Evolutionary conservation across 2,113 vertebrate species (phyloP).

Genomic region (Zosterops borbonicus): DNA sequence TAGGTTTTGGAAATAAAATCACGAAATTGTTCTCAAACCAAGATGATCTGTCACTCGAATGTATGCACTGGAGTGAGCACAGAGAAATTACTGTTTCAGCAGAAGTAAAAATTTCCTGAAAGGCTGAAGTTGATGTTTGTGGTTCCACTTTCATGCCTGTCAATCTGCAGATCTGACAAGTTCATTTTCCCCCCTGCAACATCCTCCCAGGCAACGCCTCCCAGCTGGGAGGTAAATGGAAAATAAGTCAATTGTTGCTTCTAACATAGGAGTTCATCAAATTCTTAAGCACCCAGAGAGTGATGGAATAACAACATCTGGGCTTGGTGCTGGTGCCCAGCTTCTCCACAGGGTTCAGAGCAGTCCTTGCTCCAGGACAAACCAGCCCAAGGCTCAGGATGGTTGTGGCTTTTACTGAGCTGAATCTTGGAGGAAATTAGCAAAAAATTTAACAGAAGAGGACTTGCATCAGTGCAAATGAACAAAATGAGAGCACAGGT

Average conservation of each 20-base stretch:
- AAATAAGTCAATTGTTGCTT: neutral
- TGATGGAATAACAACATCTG: neutral
- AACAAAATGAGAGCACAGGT: neutral
- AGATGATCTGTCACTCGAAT: neutral
- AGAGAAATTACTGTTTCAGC: conserved; percentile 20
- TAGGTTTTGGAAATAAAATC: conserved; percentile 15
- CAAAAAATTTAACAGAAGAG: neutral
- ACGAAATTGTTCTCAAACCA: neutral
- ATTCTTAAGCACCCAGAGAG: neutral
- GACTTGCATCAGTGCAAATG: neutral
- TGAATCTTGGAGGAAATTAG: neutral
- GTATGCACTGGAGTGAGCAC: neutral
- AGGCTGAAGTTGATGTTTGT: neutral
- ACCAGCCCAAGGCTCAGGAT: neutral
- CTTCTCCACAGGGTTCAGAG: neutral
- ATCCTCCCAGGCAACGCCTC: neutral
- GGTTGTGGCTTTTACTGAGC: neutral
- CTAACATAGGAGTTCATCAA: neutral
- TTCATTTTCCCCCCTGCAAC: neutral
- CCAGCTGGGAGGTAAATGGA: neutral
- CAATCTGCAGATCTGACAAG: neutral
- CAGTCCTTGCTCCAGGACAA: neutral
- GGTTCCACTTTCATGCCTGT: neutral
- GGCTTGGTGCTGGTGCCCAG: neutral
- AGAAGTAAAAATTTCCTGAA: neutral